Percentiles rank a stretch among this genome's conserved stretches.
Conservation (phyloP, 1,140 invertebrate genomes). For the Drosophila persimilis region DNA sequence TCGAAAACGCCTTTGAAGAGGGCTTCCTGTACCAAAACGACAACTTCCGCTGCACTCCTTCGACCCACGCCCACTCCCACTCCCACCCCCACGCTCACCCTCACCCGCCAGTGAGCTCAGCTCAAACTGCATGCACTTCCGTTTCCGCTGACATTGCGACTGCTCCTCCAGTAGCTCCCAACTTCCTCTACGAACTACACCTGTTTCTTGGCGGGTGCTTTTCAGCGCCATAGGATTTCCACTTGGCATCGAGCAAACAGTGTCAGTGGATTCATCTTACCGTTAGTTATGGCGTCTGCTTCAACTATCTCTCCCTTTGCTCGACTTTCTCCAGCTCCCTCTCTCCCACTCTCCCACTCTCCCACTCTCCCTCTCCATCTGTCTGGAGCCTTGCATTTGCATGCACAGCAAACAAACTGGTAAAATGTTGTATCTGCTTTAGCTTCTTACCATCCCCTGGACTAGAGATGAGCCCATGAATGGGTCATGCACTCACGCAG, state of each 20-base stretch:
- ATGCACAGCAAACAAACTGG: conserved; percentile 55
- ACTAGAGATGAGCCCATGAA: conserved; percentile 17
- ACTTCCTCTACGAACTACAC: background rate
- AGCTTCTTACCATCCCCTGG: conserved; percentile 9
- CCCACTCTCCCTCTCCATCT: conserved; percentile 1
- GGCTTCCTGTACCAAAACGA: conserved; percentile 74
- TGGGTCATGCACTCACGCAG: conserved; percentile 14
- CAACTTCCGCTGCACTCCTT: conserved; percentile 66
- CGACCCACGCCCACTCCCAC: background rate
- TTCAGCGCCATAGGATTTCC: background rate
- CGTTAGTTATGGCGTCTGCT: conserved; percentile 60
- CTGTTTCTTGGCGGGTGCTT: background rate
- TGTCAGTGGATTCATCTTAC: conserved; percentile 60
- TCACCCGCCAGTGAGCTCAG: too few species aligned
- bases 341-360: too few species aligned
- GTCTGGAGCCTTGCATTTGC: conserved; percentile 52
- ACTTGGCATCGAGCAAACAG: background rate
- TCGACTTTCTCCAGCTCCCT: background rate
- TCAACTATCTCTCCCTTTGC: conserved; percentile 6
- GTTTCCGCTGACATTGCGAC: conserved; percentile 55
- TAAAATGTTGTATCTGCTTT: conserved; percentile 38
- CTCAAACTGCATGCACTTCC: conserved; percentile 56
- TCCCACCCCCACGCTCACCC: background rate
- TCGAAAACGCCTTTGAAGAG: conserved; percentile 1
- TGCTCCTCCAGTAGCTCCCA: conserved; percentile 25